Base-by-base conservation (phyloP, 2,888 invertebrate genomes). In the Pyrrhosoma nymphula region DNA sequence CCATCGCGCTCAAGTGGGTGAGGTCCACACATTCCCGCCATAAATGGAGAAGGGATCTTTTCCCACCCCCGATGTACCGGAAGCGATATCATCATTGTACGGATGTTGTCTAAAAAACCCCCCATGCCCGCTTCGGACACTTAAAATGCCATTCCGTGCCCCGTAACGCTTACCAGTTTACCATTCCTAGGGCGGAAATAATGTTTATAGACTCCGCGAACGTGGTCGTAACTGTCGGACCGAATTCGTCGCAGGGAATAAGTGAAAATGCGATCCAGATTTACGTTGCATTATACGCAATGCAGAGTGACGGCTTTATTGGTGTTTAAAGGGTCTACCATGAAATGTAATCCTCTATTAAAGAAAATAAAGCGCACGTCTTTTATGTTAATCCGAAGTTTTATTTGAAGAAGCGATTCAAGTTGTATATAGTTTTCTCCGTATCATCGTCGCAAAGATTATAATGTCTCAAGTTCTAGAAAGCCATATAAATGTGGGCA, bases 161-260 rank as follows among this genome's bases (percentile, higher is more conserved):
- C 82, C 16, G 82, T 82, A 82, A 82, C 30, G 82, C n/a, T 82
- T 35, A 82, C 30, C 82, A 82, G 82, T 82, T 82, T 35, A 82
- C 82, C 82, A 82, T 82, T 82, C 35, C 82, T 82, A 82, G 82
- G 47, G 82, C 82, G 82, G 82, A 82, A 82, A 82, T 82, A 82
- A 82, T 82, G 82, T 82, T 82, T 82, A 82, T 82, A 82, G 30
- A 82, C 82, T 82, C 82, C 82, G 82, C 35, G 82, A 26, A 82
- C 82, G 82, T 35, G 82, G 82, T 35, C 82, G 82, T 82, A 82
- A 82, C 30, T 35, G 82, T 82, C 82, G 30, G 82, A 82, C 82
- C 82, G 82, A 82, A 82, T 82, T 30, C 82, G 82, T 82, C 35
- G 30, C 82, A 82, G 26, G 82, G 26, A 35, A 82, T 82, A 82